Evolutionary conservation across 92 coral and sea anemone species (phyloP), one percentile per base, ranked within the genome.

Genomic region (Epizoanthus stellaris): DNA sequence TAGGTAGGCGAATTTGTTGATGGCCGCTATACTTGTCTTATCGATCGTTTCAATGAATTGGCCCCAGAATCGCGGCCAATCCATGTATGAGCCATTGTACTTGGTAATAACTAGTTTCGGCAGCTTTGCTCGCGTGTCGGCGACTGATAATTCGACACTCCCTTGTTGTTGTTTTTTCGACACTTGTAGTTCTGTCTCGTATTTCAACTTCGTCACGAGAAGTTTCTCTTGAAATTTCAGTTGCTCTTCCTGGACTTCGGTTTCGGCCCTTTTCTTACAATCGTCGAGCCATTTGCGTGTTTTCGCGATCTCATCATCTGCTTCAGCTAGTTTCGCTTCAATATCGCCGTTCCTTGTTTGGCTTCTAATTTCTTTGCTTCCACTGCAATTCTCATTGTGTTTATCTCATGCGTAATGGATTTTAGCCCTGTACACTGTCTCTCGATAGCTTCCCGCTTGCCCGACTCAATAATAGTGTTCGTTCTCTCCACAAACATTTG

Each of bases 51-150:
- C 77, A 0, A 67, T 43, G 30, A 85, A 85, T 40, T 85, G 88
- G 10, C 68, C 76, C 84, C 88, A 66, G 84, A 85, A 85, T 8
- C 87, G 66, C 5, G 76, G 87, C 80, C 87, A 70, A 60, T 71
- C 87, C n/a, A 70, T 68, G 13, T 83, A 45, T 5, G 49, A 5
- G 13, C 90, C 87, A 61, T 82, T 66, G 17, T 81, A 87, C 42
- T 82, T 60, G 6, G 87, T n/a, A 3, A 87, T 87, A 5, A 72
- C 76, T 19, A 87, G 16, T 25, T 82, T 87, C 9, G 90, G 90
- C 19, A 87, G 60, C 68, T 87, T 87, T 15, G 87, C 90, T 11
- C 80, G 70, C 59, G 25, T 39, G 23, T 69, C 79, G 1, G 64
- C 15, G 43, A 38, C 13, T 21, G 62, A 25, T 49, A 13, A 15